phyloP scores from a whole-genome alignment of 2,888 invertebrate genomes.

The Deilephila elpenor region DNA sequence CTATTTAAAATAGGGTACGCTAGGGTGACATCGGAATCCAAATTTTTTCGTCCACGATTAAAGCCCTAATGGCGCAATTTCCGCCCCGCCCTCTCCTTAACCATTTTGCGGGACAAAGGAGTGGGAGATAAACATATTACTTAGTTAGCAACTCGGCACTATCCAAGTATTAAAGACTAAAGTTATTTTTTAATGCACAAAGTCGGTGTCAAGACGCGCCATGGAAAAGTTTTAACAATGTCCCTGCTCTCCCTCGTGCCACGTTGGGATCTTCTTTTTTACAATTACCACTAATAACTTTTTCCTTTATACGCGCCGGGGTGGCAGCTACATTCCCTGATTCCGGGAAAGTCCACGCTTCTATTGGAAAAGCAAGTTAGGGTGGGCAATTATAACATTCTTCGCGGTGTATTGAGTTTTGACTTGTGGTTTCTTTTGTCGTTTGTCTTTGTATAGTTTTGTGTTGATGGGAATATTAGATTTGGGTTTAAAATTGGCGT shows the following conservation, averaged over 20 bases:
- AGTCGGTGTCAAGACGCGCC: conserved; percentile 23
- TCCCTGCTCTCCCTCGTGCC: not conserved
- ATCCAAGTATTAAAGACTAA: conserved; percentile 4
- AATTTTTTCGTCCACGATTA: not conserved
- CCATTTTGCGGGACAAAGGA: conserved; percentile 4
- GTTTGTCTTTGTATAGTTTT: not conserved
- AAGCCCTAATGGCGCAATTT: not conserved
- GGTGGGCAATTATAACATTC: conserved; percentile 17
- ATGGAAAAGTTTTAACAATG: conserved; percentile 29
- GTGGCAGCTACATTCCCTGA: conserved; percentile 1
- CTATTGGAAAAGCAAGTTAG: not conserved
- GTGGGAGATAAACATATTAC: conserved; percentile 18
- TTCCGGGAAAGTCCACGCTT: not conserved
- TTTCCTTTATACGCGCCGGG: conserved; percentile 17
- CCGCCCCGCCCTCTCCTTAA: not conserved
- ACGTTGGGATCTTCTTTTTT: conserved; percentile 18
- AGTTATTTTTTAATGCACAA: conserved; percentile 28
- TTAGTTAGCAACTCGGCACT: conserved; percentile 11
- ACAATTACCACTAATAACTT: conserved; percentile 30
- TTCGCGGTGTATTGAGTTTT: not conserved
- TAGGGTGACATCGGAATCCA: not conserved
- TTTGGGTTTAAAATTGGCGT: too few species aligned
- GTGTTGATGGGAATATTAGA: too few species aligned
- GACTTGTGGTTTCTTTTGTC: not conserved
- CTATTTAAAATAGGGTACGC: not conserved